Evolutionary conservation across 2,113 vertebrate species (phyloP).

Genomic region (Sprattus sprattus): DNA sequence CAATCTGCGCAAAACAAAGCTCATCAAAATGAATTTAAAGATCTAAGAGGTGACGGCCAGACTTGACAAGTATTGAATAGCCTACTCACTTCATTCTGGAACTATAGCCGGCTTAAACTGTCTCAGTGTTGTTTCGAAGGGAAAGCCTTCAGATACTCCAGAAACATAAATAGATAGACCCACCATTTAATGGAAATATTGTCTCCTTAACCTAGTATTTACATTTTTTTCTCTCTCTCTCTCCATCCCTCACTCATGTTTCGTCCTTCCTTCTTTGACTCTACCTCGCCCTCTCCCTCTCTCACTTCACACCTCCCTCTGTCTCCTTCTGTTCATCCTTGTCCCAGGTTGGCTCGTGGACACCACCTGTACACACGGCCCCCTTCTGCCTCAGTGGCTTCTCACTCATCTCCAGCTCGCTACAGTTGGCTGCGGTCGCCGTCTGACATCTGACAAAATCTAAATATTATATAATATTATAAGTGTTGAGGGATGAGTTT

Average conservation of each 20-base stretch:
- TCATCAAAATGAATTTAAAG: no score
- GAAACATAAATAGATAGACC: neutral
- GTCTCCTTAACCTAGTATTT: neutral
- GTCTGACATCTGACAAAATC: conserved; percentile 65
- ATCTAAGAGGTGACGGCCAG: no score
- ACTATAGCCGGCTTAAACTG: neutral
- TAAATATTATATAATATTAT: no score
- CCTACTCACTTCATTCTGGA: neutral
- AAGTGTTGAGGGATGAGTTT: no score
- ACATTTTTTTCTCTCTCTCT: no score
- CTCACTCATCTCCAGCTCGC: no score
- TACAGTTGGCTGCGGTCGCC: no score
- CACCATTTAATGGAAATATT: no score
- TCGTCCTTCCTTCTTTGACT: neutral
- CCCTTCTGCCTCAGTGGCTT: conserved; percentile 88
- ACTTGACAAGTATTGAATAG: neutral
- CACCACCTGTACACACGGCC: conserved; percentile 80
- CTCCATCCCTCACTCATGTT: no score
- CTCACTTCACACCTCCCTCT: neutral
- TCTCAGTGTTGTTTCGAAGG: neutral
- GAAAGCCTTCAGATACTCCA: neutral
- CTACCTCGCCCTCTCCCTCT: neutral
- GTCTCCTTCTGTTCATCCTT: neutral
- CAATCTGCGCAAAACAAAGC: no score
- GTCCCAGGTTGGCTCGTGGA: conserved; percentile 88